Percentiles rank a stretch among this genome's conserved stretches.
These are phyloP conservation scores for Ephestia elutella DNA, from an alignment of 1,140 invertebrate species.

Conservation along the genomic window DNA sequence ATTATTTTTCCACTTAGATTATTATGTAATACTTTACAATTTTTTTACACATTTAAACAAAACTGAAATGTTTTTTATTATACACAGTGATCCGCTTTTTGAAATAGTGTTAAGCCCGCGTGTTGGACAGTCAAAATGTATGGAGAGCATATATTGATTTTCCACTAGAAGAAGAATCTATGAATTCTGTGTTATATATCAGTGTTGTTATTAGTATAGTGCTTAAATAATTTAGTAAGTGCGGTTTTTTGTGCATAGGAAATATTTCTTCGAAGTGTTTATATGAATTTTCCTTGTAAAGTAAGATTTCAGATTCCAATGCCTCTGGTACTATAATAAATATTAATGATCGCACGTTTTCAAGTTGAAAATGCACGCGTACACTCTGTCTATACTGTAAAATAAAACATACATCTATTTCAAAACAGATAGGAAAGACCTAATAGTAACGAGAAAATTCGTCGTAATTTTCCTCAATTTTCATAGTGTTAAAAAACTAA, in stretches of 20 bases:
- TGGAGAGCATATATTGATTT: conserved; percentile 58
- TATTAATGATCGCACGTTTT: background rate
- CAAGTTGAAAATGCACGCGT: background rate
- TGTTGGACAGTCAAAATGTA: conserved; percentile 33
- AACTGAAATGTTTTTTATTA: background rate
- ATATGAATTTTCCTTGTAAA: background rate
- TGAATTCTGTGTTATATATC: conserved; percentile 42
- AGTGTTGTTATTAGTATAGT: conserved; percentile 56
- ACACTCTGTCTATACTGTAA: background rate
- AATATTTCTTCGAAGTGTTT: background rate
- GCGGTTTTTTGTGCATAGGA: conserved; percentile 19
- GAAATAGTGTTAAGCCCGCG: conserved; percentile 11
- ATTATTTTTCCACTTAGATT: conserved; percentile 38
- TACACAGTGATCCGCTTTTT: background rate
- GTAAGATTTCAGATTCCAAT: background rate
- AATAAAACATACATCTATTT: background rate
- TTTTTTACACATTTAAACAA: conserved; percentile 23
- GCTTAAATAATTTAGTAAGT: conserved; percentile 51
- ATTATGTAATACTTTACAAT: conserved; percentile 58
- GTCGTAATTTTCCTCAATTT: no score
- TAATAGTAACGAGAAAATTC: no score
- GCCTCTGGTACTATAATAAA: conserved; percentile 1
- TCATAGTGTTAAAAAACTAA: background rate
- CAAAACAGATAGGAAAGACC: no score
- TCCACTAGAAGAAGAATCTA: conserved; percentile 46